Base-by-base conservation (phyloP, 2,797 vertebrate species). In the Eulemur coronatus region DNA sequence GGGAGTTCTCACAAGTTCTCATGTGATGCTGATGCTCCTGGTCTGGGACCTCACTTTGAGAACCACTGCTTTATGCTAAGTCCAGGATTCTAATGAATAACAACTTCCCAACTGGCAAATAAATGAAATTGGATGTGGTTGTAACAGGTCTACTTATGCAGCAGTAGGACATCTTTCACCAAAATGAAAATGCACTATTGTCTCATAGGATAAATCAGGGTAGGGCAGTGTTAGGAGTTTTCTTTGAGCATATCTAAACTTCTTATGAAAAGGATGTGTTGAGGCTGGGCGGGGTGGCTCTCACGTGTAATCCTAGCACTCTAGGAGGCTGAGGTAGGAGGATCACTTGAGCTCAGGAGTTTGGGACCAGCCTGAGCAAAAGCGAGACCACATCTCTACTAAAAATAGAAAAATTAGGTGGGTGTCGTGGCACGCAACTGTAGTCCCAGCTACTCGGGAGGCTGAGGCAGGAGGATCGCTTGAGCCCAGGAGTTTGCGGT, bases 121-220 rank as follows among this genome's bases (percentile, higher is more conserved):
- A 17, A 1, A 22, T 52, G 79, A 30, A 33, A 22, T 0, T 4
- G 52, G 41, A 30, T 1, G 3, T 20, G 8, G 8, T 5, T 0
- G 2, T 30, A 78, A 46, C 41, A 57, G 78, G 43, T 26, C 73
- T 94, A 15, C 38, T n/a, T 50, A 28, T 1, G 24, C 2, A n/a
- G 55, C 14, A 2, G 7, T 1, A 2, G 46, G 50, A 35, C 12
- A 14, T 38, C 73, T 89, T 85, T n/a, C 50, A 75, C 4, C 76
- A 76, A 79, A 52, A 57, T 7, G 20, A 48, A 80, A 91, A 41
- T 3, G 30, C 4, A 7, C 22, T 35, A n/a, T 13, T 72, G 22
- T 20, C 33, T 52, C 65, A 35, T 4, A 48, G 72, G 20, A 50
- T 59, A n/a, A 84, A 50, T 12, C 3, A 84, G 38, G 33, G 63